Evolutionary conservation across 2,888 invertebrate species (phyloP).

Genomic region (Melangyna quadrimaculata): DNA sequence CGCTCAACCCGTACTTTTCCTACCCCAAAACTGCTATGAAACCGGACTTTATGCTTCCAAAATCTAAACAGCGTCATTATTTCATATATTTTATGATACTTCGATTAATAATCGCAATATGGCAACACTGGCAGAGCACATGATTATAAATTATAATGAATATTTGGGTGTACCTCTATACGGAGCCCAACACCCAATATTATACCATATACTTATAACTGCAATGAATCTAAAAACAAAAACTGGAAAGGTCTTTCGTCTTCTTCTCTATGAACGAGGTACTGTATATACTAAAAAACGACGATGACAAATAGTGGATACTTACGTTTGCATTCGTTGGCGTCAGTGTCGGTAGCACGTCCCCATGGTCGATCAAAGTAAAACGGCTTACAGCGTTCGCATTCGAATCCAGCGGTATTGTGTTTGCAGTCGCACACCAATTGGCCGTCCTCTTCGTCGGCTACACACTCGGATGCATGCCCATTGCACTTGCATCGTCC

Average conservation of each 20-base stretch:
- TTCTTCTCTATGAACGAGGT: too few species aligned
- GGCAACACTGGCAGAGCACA: background rate
- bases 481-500: slow-evolving; percentile 99
- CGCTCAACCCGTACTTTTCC: too few species aligned
- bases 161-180: background rate
- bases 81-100: too few species aligned
- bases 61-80: too few species aligned
- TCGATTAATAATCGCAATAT: too few species aligned
- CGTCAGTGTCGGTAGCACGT: slow-evolving; percentile 95
- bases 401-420: slow-evolving; percentile 99
- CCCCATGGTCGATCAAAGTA: slow-evolving; percentile 99
- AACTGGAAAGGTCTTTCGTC: background rate
- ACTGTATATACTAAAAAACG: background rate
- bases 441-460: slow-evolving; percentile 86
- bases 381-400: slow-evolving; percentile 99
- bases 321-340: slow-evolving; percentile 99
- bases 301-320: slow-evolving; percentile 71
- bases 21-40: too few species aligned
- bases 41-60: too few species aligned
- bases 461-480: slow-evolving; percentile 95
- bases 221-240: background rate
- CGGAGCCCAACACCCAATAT: background rate
- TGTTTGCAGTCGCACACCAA: slow-evolving; percentile 98
- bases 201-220: background rate
- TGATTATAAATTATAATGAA: background rate